phyloP scores from a whole-genome alignment of 2,888 invertebrate species.

The Spilosoma lubricipeda region DNA sequence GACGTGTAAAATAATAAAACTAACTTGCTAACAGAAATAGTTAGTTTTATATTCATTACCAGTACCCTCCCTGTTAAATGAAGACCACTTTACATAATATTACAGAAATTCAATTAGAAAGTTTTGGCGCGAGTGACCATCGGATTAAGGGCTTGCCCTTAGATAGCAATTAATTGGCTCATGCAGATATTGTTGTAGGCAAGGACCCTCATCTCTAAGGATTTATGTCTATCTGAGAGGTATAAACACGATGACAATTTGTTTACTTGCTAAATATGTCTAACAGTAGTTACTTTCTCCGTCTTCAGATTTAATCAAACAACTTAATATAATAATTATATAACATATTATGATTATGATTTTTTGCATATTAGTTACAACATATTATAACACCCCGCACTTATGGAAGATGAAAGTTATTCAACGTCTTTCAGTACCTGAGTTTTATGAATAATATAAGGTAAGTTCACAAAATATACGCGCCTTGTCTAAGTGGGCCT shows the following conservation, averaged over 20 bases:
- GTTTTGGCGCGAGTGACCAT: constrained; percentile 81
- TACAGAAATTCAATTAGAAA: constrained; percentile 60
- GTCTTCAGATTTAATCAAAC: no score
- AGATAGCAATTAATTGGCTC: constrained; percentile 83
- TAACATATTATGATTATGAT: background rate
- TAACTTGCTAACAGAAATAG: background rate
- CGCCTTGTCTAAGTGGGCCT: background rate
- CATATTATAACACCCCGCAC: no score
- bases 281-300: background rate
- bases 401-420: no score
- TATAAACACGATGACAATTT: constrained; percentile 51
- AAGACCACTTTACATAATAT: constrained; percentile 67
- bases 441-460: background rate
- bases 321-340: background rate
- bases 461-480: background rate
- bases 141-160: constrained; percentile 77
- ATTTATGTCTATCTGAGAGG: constrained; percentile 72
- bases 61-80: constrained; percentile 41
- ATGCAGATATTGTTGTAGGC: constrained; percentile 78
- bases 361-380: background rate
- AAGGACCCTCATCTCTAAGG: constrained; percentile 76
- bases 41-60: constrained; percentile 8
- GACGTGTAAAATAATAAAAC: background rate
- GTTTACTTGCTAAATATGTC: constrained; percentile 26
- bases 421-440: background rate